Evolutionary conservation across 2,797 vertebrate species (phyloP), one percentile per base, ranked within the genome.

Genomic region (Hybognathus amarus): DNA sequence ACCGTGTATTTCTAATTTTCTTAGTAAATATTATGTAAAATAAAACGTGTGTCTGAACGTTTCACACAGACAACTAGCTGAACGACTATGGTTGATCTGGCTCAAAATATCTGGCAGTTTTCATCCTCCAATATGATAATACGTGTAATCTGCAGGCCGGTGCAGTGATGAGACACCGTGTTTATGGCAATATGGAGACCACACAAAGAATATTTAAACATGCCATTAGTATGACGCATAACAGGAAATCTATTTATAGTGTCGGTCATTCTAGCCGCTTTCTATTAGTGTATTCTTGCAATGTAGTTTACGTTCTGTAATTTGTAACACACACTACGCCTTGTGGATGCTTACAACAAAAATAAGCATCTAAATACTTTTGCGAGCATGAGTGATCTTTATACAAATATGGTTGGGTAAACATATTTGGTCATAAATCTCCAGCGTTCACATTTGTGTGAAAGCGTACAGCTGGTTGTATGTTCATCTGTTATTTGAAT

Each of bases 241-340:
- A 83, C 82, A 83, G 82, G 50, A 83, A 47, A 69, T 70, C 82
- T 63, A 83, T 83, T 83, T 77, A 83, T 83, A 77, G 74, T 3
- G 12, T 36, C 0, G n/a, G 36, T 24, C 82, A 75, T 40, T 82
- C 70, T n/a, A 67, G 45, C 33, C 71, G 30, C 59, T 24, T 50
- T 74, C 45, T 38, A 36, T 68, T 10, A 61, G 74, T 70, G 64
- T 77, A 20, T 77, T 77, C 64, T 38, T 70, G 27, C 70, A 69
- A 54, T 42, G 24, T 33, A 40, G 66, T 83, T 77, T 83, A 77
- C 47, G 67, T 69, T 83, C 38, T 20, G 38, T 83, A 77, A 83
- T 77, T 83, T 61, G 64, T 69, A 69, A 77, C 74, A 83, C 74
- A 77, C 82, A 83, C 74, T 83, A 77, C 3, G 24, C 27, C 74